phyloP scores from a whole-genome alignment of 2,797 vertebrate species.

The Sebastes itinus region DNA sequence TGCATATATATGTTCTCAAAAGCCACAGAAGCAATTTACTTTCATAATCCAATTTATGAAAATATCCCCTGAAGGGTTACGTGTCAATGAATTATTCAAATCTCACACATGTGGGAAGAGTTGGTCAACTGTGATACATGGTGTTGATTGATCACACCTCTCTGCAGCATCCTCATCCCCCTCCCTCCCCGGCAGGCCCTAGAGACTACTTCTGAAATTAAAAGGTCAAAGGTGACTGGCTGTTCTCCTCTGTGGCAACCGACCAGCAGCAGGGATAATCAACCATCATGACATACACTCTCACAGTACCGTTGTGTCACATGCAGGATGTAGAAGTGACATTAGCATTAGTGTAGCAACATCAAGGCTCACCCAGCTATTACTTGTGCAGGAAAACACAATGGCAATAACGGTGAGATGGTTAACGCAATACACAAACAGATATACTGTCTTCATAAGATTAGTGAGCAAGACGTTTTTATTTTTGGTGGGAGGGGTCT shows the following conservation, averaged over 20 bases:
- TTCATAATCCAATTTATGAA: constrained; percentile 27
- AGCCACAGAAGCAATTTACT: constrained; percentile 12
- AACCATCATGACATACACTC: constrained; percentile 33
- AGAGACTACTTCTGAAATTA: constrained; percentile 66
- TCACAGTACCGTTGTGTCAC: constrained; percentile 15
- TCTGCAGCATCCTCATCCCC: constrained; percentile 20
- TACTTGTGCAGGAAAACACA: neutral
- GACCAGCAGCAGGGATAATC: constrained; percentile 45
- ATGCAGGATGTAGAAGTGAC: constrained; percentile 13
- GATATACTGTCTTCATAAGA: neutral
- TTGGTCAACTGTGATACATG: constrained; percentile 56
- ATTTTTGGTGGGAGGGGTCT: neutral
- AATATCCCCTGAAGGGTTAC: constrained; percentile 22
- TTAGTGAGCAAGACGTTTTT: neutral
- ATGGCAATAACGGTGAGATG: neutral
- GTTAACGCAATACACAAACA: constrained; percentile 6
- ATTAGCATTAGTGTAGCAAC: constrained; percentile 17
- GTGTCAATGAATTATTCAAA: constrained; percentile 63
- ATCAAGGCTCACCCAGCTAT: neutral
- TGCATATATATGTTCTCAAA: neutral
- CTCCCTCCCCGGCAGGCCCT: constrained; percentile 1
- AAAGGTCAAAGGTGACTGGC: constrained; percentile 69
- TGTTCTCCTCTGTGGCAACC: constrained; percentile 32
- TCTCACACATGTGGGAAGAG: constrained; percentile 55
- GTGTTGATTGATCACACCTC: constrained; percentile 72